Percentiles rank a stretch among this genome's conserved stretches.
These are phyloP conservation scores for Coregonus suidteri DNA, from an alignment of 2,797 vertebrate species.

Conservation along the genomic window DNA sequence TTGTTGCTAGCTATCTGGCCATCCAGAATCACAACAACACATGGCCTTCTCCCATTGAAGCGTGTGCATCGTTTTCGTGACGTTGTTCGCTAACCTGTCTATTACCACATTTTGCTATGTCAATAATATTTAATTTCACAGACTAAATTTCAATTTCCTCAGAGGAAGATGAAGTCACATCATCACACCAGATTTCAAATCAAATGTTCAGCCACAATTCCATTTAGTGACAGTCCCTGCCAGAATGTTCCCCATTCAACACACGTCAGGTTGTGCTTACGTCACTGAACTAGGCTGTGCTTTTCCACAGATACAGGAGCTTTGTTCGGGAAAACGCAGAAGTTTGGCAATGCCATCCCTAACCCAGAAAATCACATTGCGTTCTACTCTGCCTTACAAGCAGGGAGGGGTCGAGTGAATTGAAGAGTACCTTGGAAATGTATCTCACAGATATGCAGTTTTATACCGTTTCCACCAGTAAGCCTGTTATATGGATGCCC, in stretches of 20 bases:
- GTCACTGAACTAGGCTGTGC: conserved; percentile 12
- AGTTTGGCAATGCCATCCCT: conserved; percentile 29
- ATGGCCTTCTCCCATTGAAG: no score
- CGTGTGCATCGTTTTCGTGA: no score
- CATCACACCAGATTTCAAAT: neutral
- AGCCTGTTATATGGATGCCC: conserved; percentile 65
- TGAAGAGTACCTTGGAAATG: conserved; percentile 45
- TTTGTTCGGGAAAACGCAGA: conserved; percentile 44
- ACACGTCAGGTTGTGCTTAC: neutral
- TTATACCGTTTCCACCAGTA: conserved; percentile 38
- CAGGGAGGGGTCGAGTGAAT: conserved; percentile 46
- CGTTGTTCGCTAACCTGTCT: no score
- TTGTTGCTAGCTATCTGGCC: no score
- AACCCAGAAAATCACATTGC: conserved; percentile 44
- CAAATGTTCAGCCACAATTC: neutral
- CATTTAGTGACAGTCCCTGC: neutral
- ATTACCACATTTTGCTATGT: neutral
- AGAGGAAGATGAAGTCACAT: neutral
- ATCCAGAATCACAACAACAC: no score
- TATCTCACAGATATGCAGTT: conserved; percentile 50
- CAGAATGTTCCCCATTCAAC: neutral
- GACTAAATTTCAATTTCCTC: conserved; percentile 15
- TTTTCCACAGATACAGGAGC: conserved; percentile 46
- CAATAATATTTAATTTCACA: neutral
- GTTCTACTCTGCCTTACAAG: conserved; percentile 55